Conservation (phyloP, 2,888 invertebrate species). For the Trichopria drosophilae region DNA sequence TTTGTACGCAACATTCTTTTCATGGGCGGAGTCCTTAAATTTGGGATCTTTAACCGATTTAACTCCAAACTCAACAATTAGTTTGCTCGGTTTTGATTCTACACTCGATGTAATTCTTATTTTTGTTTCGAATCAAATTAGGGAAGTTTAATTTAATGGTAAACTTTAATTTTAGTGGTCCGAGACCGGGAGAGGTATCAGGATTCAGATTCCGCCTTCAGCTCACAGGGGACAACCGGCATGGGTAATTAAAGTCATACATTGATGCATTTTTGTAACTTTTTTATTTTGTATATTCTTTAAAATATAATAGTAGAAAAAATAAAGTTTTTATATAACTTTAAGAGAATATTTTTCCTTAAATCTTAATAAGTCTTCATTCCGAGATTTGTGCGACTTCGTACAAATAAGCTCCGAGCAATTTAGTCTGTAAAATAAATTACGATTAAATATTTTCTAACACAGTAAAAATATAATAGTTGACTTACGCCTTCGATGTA, state of each 20-base stretch:
- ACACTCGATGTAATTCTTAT: conserved; percentile 39
- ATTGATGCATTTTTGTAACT: conserved; percentile 10
- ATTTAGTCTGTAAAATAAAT: conserved; percentile 76
- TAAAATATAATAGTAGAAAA: background rate
- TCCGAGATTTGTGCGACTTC: conserved; percentile 68
- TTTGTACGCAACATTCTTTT: conserved; percentile 70
- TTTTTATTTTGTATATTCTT: conserved; percentile 15
- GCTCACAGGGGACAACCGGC: conserved; percentile 47
- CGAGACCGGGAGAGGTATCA: conserved; percentile 19
- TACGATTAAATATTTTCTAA: background rate
- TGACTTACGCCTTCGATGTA: conserved; percentile 92
- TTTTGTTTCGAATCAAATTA: conserved; percentile 8
- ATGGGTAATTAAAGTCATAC: conserved; percentile 44
- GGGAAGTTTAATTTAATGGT: conserved; percentile 9
- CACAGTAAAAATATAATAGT: conserved; percentile 3
- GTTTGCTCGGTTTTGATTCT: conserved; percentile 61
- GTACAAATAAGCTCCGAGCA: conserved; percentile 85
- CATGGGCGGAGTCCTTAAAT: conserved; percentile 69
- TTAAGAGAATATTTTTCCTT: background rate
- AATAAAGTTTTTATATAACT: background rate
- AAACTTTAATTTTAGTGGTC: conserved; percentile 41
- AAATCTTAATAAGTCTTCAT: background rate
- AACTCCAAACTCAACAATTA: conserved; percentile 53
- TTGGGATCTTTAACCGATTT: conserved; percentile 58
- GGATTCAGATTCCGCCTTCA: conserved; percentile 42